These are phyloP conservation scores for Phthorimaea operculella DNA, from an alignment of 1,140 invertebrate genomes.

Conservation along the genomic window DNA sequence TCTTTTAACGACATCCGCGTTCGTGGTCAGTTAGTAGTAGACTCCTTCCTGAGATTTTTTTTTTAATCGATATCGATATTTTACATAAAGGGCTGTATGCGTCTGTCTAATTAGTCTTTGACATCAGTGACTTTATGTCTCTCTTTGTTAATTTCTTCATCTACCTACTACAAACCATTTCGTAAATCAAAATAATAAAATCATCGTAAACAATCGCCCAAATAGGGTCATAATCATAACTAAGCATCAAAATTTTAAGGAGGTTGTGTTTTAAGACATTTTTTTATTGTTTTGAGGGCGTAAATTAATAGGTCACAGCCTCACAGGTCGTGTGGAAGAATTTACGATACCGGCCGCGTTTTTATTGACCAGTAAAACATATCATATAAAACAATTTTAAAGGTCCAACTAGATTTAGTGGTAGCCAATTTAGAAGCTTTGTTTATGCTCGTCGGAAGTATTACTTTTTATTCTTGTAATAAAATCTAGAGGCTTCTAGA, in stretches of 20 bases:
- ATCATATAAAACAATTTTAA: too few species aligned
- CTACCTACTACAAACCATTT: background rate
- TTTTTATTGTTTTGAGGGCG: background rate
- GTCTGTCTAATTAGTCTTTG: too few species aligned
- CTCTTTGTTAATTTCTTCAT: too few species aligned
- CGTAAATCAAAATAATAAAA: background rate
- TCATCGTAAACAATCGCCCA: background rate
- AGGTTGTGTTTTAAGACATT: background rate
- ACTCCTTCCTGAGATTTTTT: too few species aligned
- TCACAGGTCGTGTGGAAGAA: background rate
- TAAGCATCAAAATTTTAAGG: background rate
- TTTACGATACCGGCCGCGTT: background rate
- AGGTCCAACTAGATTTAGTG: too few species aligned
- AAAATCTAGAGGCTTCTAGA: too few species aligned
- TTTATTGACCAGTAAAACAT: background rate
- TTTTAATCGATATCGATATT: too few species aligned
- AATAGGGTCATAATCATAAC: background rate
- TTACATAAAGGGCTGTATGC: too few species aligned
- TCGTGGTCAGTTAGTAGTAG: background rate
- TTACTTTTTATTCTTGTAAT: too few species aligned
- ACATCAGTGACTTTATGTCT: too few species aligned
- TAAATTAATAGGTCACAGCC: constrained; percentile 1
- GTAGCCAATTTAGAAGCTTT: too few species aligned
- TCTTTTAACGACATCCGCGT: constrained; percentile 1
- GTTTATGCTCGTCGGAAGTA: too few species aligned